A percentile compares a stretch with the other conserved stretches of the same genome.
Conservation (phyloP, 1,140 invertebrate genomes). For the Galendromus occidentalis region DNA sequence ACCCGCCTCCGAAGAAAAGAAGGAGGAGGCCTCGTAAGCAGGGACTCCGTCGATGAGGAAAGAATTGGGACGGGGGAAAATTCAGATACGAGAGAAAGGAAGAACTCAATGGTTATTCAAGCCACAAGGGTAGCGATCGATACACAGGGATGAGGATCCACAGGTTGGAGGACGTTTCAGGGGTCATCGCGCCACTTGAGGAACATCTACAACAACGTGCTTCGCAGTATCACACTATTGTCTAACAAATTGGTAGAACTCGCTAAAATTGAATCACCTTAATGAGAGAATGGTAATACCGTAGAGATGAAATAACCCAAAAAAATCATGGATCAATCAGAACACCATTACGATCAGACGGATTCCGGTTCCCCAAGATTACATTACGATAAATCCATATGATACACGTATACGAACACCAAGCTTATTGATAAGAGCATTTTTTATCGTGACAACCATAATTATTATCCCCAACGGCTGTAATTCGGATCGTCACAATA, state of each 20-base stretch:
- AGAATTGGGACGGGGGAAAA: neutral
- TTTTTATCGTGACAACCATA: too few relatives aligned
- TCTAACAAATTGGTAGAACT: neutral
- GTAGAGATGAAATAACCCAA: too few relatives aligned
- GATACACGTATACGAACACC: too few relatives aligned
- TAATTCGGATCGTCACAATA: too few relatives aligned
- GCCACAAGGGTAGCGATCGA: neutral
- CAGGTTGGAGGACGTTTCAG: too few relatives aligned
- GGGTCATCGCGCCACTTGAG: neutral
- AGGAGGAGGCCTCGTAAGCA: constrained; percentile 3
- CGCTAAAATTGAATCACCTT: neutral
- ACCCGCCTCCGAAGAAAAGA: neutral
- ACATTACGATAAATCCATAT: too few relatives aligned
- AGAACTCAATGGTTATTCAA: neutral
- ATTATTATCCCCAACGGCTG: too few relatives aligned
- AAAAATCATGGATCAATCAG: too few relatives aligned
- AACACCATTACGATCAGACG: too few relatives aligned
- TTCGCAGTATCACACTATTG: neutral
- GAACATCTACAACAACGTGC: neutral
- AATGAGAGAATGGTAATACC: neutral
- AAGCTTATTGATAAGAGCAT: too few relatives aligned
- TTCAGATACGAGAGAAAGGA: neutral
- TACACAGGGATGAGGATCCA: too few relatives aligned
- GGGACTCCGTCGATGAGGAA: neutral
- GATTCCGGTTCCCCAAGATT: too few relatives aligned